Evolutionary conservation across 2,888 invertebrate species (phyloP), one percentile per base, ranked within the genome.

Genomic region (Meloe dianella): DNA sequence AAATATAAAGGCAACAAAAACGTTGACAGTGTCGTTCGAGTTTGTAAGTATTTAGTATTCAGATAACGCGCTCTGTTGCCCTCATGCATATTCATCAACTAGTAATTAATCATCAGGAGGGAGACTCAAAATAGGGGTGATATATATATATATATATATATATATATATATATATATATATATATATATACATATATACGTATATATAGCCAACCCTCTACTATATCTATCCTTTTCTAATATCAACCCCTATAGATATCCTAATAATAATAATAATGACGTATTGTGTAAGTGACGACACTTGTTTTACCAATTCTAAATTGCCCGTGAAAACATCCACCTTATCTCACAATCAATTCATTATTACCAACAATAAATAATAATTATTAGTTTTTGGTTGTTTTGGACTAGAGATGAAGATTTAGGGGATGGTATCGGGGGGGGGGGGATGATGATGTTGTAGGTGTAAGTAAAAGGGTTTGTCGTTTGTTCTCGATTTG

Each of bases 1-100:
- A 32, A 32, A 32, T n/a, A n/a, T n/a, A 32, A 32, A 35, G 14
- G 0, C 1, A 35, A 12, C 1, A 14, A 71, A 74, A 75, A 76
- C 74, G 71, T 68, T 64, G 69, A 71, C 70, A 63, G 67, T 74
- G 75, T 74, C 73, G 72, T 67, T 71, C 47, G 77, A 75, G 76
- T 74, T 78, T 78, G 77, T 76, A 77, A 77, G 78, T 78, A 78
- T 77, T 78, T 79, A 79, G 79, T 79, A 81, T 80, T 80, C 79
- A 75, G 78, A 81, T 79, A 79, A 79, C 80, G 79, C 79, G 78
- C 75, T 75, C 72, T 68, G 78, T 75, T 73, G 76, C 78, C 73
- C 77, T 81, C 81, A 82, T 82, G 81, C 82, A 82, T 82, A 82
- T 82, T 82, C 81, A 82, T 82, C 80, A 79, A 74, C 74, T 75